Base-by-base conservation (phyloP, 53 echinoderm and acorn worm genomes). In the Paelopatides confundens region DNA sequence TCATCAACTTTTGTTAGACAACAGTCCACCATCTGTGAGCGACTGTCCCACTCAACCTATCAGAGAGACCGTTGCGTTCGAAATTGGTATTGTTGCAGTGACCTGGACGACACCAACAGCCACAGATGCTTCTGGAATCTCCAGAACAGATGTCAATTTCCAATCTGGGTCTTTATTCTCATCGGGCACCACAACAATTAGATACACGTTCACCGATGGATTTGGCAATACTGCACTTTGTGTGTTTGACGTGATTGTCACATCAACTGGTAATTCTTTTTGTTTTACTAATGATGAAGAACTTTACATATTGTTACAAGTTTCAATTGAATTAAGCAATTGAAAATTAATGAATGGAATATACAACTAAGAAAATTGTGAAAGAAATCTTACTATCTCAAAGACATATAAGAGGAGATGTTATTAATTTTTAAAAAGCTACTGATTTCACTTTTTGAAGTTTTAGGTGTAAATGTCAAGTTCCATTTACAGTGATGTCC, bases 131-230 rank as follows among this genome's bases (percentile, higher is more conserved):
- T 71, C 71, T 38, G 71, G 71, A 71, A 39, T 71, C 21, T 5
- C 2, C 18, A 18, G 5, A 17, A 18, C 54, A 32, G 28, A 17
- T 3, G 71, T 71, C 71, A 71, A 71, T 24, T 71, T 71, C 71
- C 71, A 71, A 28, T 71, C 71, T 71, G 71, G 71, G 18, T 71
- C 71, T 6, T 71, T 46, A 46, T 71, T 71, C 71, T 8, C 71
- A 15, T n/a, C 6, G 6, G 71, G 71, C 17, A 71, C 46, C 1
- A 71, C 71, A 46, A 46, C 71, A 38, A 46, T 71, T 11, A 39
- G 23, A 71, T 71, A 71, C 71, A 71, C 24, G 23, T 71, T 71
- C 28, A 46, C 46, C 7, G 71, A 71, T 71, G 71, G 71, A 24
- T 39, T 46, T 43, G 71, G 71, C n/a, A 71, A 71, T 2, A 3